phyloP scores from a whole-genome alignment of 2,113 vertebrate species.

The Mionectes macconnelli region DNA sequence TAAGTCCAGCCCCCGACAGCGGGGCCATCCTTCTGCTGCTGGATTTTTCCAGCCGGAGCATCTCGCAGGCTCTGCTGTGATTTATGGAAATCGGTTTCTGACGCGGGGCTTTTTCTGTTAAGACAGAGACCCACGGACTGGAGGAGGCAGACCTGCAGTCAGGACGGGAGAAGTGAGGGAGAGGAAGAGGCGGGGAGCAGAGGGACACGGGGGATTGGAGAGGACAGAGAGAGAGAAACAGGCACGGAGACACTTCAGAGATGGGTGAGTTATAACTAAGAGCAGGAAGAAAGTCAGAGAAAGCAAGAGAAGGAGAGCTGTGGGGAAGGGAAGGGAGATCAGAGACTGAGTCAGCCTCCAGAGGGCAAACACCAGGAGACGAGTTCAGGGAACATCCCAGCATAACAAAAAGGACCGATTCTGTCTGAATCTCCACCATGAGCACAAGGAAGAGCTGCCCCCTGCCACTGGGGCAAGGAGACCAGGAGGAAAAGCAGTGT shows the following conservation, averaged over 20 bases:
- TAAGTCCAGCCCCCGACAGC: conserved; percentile 11
- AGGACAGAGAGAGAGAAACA: conserved; percentile 12
- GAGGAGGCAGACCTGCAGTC: conserved; percentile 26
- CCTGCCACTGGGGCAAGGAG: neutral
- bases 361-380: neutral
- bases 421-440: conserved; percentile 10
- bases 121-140: neutral
- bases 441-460: conserved; percentile 16
- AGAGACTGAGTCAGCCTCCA: conserved; percentile 40
- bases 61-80: conserved; percentile 24
- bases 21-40: conserved; percentile 15
- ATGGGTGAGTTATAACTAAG: neutral
- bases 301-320: neutral
- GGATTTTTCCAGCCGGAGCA: conserved; percentile 65
- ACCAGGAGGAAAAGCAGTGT: neutral
- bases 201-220: neutral
- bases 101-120: conserved; percentile 30
- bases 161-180: neutral
- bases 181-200: neutral
- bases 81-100: conserved; percentile 58
- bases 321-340: conserved; percentile 37
- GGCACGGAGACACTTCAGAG: neutral
- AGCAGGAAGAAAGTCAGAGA: neutral
- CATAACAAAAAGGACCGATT: neutral
- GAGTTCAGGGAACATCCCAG: neutral